Percentiles rank a stretch among this genome's conserved stretches.
phyloP scores from a whole-genome alignment of 2,888 invertebrate genomes.

The Scaeva pyrastri region DNA sequence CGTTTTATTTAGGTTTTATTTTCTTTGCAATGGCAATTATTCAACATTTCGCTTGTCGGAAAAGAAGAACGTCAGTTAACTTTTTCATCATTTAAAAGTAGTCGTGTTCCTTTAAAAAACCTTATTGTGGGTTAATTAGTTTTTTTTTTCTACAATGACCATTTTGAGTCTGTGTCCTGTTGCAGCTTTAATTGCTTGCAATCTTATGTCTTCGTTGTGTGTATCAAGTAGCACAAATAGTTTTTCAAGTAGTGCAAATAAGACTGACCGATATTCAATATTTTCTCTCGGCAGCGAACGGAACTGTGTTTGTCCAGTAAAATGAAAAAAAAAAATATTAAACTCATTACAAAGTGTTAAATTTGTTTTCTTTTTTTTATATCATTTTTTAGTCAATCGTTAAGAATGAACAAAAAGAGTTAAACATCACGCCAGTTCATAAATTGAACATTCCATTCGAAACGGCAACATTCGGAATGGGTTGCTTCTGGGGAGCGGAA shows the following conservation, averaged over 20 bases:
- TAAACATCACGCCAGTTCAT: slow-evolving; percentile 81
- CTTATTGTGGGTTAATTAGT: neutral
- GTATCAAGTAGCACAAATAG: slow-evolving; percentile 10
- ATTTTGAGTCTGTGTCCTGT: slow-evolving; percentile 42
- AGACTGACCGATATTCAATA: slow-evolving; percentile 29
- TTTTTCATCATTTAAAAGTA: neutral
- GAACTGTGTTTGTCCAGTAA: slow-evolving; percentile 64
- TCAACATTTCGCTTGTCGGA: slow-evolving; percentile 38
- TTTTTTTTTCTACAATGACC: neutral
- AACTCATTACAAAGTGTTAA: neutral
- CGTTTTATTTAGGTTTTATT: slow-evolving; percentile 14
- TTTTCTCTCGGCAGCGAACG: slow-evolving; percentile 41
- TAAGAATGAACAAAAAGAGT: slow-evolving; percentile 82
- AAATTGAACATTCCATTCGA: slow-evolving; percentile 79
- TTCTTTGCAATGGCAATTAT: neutral
- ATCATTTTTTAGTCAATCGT: slow-evolving; percentile 80
- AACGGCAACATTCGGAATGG: slow-evolving; percentile 94
- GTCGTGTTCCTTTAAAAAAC: slow-evolving; percentile 50
- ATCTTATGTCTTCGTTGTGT: slow-evolving; percentile 52
- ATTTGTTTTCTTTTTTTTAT: slow-evolving; percentile 8
- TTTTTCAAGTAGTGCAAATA: slow-evolving; percentile 13
- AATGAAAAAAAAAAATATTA: too few species aligned
- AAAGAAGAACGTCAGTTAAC: slow-evolving; percentile 23
- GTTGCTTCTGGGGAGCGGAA: slow-evolving; percentile 97
- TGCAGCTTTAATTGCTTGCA: slow-evolving; percentile 58